phyloP scores from a whole-genome alignment of 2,888 invertebrate genomes.

The Tineola bisselliella region DNA sequence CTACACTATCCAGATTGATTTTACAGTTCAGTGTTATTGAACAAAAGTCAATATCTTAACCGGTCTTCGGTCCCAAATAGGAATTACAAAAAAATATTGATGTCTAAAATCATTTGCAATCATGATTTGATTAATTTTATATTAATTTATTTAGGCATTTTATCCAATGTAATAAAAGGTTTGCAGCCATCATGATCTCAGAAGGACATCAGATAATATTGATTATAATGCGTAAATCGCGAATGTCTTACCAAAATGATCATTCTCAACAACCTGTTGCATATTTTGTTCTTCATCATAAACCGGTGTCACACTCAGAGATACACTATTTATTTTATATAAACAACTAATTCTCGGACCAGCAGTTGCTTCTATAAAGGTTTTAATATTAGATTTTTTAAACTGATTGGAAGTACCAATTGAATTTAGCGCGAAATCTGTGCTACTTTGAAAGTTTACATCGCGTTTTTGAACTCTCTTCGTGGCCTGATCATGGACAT shows the following conservation, averaged over 20 bases:
- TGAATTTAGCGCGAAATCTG: slow-evolving; percentile 13
- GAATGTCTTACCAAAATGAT: slow-evolving; percentile 44
- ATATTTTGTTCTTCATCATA: slow-evolving; percentile 45
- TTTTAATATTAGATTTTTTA: slow-evolving; percentile 30
- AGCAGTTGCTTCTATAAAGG: slow-evolving; percentile 31
- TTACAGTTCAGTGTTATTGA: too few species aligned
- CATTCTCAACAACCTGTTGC: slow-evolving; percentile 45
- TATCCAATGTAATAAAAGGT: too few species aligned
- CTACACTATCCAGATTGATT: too few species aligned
- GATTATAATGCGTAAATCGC: too few species aligned
- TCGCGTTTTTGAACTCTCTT: neutral
- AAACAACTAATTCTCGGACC: slow-evolving; percentile 44
- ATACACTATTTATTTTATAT: slow-evolving; percentile 48
- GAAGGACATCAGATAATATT: too few species aligned
- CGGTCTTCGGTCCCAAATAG: too few species aligned
- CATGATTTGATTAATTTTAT: too few species aligned
- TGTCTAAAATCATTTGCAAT: too few species aligned
- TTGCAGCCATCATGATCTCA: too few species aligned
- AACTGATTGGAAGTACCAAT: slow-evolving; percentile 26
- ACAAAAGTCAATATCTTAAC: too few species aligned
- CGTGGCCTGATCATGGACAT: slow-evolving; percentile 25
- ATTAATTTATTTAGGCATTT: too few species aligned
- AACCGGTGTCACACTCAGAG: slow-evolving; percentile 46
- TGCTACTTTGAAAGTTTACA: neutral
- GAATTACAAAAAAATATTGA: too few species aligned